Evolutionary conservation across 2,113 vertebrate species (phyloP).

Genomic region (Laterallus jamaicensis): DNA sequence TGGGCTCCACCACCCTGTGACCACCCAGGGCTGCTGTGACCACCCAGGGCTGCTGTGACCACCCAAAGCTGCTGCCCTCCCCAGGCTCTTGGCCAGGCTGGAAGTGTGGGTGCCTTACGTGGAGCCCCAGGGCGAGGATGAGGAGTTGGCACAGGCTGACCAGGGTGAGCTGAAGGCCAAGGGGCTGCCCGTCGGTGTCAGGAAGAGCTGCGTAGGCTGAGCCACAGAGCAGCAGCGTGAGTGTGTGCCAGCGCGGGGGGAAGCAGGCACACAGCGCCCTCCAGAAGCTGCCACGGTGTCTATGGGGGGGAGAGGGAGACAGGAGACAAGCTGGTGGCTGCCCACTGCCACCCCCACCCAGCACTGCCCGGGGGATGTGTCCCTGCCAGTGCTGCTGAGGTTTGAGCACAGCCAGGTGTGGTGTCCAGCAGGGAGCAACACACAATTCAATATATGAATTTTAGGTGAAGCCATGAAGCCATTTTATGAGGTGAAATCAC

Average conservation of each 20-base stretch:
- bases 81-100: rapidly evolving
- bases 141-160: slow-evolving; percentile 61
- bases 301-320: not conserved
- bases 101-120: slow-evolving; percentile 22
- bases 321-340: not conserved
- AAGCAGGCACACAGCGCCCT: slow-evolving; percentile 41
- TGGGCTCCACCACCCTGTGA: rapidly evolving
- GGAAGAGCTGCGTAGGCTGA: slow-evolving; percentile 13
- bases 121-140: slow-evolving; percentile 44
- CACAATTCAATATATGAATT: too few species aligned
- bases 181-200: rapidly evolving
- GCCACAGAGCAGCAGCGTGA: slow-evolving; percentile 1
- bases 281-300: slow-evolving; percentile 60
- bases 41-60: not conserved
- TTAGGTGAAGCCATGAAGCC: too few species aligned
- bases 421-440: too few species aligned
- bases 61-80: not conserved
- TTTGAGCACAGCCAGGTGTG: not conserved
- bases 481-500: too few species aligned
- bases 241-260: not conserved
- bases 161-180: not conserved
- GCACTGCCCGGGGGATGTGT: not conserved
- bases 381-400: not conserved
- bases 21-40: not conserved
- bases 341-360: rapidly evolving